These are phyloP conservation scores for Festucalex cinctus DNA, from an alignment of 2,113 vertebrate species.

Conservation along the genomic window DNA sequence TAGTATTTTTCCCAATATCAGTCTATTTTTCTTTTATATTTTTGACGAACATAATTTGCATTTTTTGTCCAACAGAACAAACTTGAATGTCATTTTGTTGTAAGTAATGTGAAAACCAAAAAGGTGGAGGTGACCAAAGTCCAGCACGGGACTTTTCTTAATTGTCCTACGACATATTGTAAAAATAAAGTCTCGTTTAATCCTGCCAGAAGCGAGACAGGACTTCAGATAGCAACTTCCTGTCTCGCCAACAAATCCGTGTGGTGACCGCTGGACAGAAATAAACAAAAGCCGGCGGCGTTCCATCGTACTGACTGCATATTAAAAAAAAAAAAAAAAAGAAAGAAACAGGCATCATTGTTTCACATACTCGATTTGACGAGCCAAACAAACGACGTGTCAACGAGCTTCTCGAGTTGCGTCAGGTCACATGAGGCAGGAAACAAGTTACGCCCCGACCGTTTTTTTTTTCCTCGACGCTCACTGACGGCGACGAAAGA, in stretches of 20 bases:
- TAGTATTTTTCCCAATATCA: neutral
- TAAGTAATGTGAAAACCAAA: neutral
- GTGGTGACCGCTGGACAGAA: neutral
- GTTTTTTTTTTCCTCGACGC: slow-evolving; percentile 24
- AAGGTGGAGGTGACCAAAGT: neutral
- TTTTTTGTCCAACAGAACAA: no score
- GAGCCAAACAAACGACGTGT: neutral
- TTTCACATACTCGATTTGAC: neutral
- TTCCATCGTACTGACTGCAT: neutral
- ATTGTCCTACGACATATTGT: neutral
- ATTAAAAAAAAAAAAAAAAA: no score
- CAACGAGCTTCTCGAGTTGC: slow-evolving; percentile 20
- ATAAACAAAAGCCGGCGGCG: neutral
- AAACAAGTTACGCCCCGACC: slow-evolving; percentile 43
- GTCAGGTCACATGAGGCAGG: slow-evolving; percentile 46
- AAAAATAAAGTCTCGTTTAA: neutral
- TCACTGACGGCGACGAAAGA: slow-evolving; percentile 34
- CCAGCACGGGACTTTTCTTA: neutral
- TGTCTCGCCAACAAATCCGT: neutral
- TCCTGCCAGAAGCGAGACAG: neutral
- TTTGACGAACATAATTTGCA: neutral
- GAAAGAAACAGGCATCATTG: slow-evolving; percentile 4
- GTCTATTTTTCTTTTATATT: neutral
- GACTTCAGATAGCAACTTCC: neutral
- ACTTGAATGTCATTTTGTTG: no score